These are phyloP conservation scores for Pasiphila rectangulata DNA, from an alignment of 2,888 invertebrate genomes.

Conservation along the genomic window DNA sequence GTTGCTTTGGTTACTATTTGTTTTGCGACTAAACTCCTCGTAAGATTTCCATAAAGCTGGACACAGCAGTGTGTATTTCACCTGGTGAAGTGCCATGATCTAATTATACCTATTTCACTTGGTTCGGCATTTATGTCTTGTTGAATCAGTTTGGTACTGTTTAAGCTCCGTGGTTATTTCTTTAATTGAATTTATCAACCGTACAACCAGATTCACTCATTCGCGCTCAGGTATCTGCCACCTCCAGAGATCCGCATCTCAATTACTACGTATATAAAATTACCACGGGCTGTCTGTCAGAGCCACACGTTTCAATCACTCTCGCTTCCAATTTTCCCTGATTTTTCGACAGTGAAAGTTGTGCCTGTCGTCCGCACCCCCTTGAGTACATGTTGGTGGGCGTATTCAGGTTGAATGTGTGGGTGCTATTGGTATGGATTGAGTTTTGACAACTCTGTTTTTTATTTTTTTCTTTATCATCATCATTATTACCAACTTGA, in stretches of 20 bases:
- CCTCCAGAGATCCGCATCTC: neutral
- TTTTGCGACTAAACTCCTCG: no score
- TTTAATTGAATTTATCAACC: no score
- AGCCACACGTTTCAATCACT: conserved; percentile 26
- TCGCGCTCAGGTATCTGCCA: neutral
- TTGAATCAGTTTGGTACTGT: no score
- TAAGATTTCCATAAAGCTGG: no score
- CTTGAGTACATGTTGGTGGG: neutral
- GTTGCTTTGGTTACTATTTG: no score
- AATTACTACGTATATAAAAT: conserved; percentile 7
- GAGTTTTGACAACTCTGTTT: neutral
- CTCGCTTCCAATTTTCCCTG: conserved; percentile 39
- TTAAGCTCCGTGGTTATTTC: no score
- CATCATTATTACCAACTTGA: no score
- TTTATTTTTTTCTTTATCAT: no score
- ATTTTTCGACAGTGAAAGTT: conserved; percentile 40
- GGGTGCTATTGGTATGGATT: neutral
- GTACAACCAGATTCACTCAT: neutral
- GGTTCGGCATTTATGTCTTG: no score
- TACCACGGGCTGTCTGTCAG: conserved; percentile 14
- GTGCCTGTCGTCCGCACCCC: conserved; percentile 24
- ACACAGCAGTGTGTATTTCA: no score
- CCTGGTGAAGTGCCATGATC: no score
- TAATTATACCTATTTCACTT: no score
- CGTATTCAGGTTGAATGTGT: neutral